Evolutionary conservation across 2,797 vertebrate species (phyloP).

Genomic region (Tauraco hartlaubi): DNA sequence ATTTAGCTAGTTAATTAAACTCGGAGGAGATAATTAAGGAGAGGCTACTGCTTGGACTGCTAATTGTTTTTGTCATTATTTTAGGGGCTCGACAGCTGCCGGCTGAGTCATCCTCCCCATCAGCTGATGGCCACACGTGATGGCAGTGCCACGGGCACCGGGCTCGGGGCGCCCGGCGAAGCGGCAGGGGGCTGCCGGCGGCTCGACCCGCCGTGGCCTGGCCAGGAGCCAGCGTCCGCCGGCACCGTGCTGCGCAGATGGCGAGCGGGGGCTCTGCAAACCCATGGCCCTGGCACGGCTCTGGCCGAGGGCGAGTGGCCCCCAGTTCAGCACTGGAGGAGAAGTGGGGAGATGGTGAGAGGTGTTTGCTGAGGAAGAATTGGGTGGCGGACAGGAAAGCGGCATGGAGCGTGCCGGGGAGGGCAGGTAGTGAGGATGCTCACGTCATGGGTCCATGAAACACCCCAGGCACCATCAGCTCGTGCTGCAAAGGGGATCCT

Average conservation of each 20-base stretch:
- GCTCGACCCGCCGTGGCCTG: conserved; percentile 18
- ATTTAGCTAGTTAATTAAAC: conserved; percentile 99
- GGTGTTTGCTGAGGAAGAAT: fast-evolving
- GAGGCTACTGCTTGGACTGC: conserved; percentile 93
- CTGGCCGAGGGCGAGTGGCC: fast-evolving
- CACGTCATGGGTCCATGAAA: fast-evolving
- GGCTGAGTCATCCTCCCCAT: conserved; percentile 89
- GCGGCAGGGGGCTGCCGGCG: not conserved
- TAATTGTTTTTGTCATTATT: conserved; percentile 96
- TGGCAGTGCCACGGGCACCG: not conserved
- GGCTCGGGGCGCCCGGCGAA: not conserved
- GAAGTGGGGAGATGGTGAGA: fast-evolving
- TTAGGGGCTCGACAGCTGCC: conserved; percentile 93
- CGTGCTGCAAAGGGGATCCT: not conserved
- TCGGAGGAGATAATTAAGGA: conserved; percentile 99
- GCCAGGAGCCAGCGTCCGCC: not conserved
- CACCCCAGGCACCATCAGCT: fast-evolving
- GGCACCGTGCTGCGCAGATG: not conserved
- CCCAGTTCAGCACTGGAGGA: fast-evolving
- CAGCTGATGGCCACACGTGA: conserved; percentile 88
- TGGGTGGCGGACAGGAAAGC: fast-evolving
- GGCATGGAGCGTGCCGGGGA: fast-evolving
- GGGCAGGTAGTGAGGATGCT: not conserved
- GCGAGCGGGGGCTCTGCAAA: not conserved
- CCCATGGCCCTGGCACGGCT: fast-evolving